Conservation (phyloP, 1,140 invertebrate genomes). For the Drosophila ficusphila region DNA sequence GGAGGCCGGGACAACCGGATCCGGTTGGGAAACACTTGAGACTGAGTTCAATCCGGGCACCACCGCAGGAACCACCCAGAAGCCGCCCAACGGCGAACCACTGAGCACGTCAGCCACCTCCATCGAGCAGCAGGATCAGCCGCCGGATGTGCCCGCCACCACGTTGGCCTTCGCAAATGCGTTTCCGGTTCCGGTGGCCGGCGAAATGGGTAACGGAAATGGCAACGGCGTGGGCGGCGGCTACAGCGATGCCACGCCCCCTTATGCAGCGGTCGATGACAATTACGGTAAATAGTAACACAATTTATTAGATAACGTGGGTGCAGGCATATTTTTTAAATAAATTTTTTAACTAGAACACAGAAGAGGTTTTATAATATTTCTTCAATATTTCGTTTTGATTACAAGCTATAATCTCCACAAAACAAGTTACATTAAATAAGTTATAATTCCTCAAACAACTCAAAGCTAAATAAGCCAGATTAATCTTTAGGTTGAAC, state of each 20-base stretch:
- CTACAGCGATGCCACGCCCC: conserved; percentile 69
- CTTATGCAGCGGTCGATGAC: conserved; percentile 79
- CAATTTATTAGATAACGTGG: not conserved
- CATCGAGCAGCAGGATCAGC: conserved; percentile 81
- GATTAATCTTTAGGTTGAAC: not conserved
- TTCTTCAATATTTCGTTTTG: too few relatives aligned
- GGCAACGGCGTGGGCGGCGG: conserved; percentile 10
- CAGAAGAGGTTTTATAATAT: too few relatives aligned
- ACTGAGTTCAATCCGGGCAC: conserved; percentile 63
- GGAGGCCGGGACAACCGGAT: conserved; percentile 46
- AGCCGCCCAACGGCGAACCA: conserved; percentile 22
- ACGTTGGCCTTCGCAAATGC: conserved; percentile 77
- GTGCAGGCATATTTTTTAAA: too few relatives aligned
- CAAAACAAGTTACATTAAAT: too few relatives aligned
- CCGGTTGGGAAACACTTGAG: conserved; percentile 71
- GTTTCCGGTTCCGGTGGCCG: conserved; percentile 58
- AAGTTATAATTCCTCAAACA: too few relatives aligned
- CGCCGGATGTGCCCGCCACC: conserved; percentile 70
- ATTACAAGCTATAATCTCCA: too few relatives aligned
- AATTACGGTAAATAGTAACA: conserved; percentile 76
- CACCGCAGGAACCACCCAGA: conserved; percentile 32
- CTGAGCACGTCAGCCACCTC: conserved; percentile 67
- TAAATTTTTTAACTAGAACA: too few relatives aligned
- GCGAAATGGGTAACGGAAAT: conserved; percentile 52
- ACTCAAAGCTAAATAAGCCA: not conserved